Evolutionary conservation across 2,797 vertebrate species (phyloP).

Genomic region (Lagocephalus sceleratus): DNA sequence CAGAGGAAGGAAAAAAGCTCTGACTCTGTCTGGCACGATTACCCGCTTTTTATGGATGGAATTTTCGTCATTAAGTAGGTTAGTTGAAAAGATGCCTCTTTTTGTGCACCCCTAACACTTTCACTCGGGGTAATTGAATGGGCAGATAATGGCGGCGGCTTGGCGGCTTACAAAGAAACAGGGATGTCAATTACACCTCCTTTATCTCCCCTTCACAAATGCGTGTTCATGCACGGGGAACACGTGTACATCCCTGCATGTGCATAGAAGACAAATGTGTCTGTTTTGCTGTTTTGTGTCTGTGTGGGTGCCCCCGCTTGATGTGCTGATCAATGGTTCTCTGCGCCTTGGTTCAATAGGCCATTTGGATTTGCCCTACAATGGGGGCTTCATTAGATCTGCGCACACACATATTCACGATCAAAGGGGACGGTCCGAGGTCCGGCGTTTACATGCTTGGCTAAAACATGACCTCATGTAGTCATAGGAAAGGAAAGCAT

Average conservation of each 20-base stretch:
- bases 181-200: slow-evolving; percentile 49
- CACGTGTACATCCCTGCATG: slow-evolving; percentile 3
- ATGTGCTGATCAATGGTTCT: slow-evolving; percentile 66
- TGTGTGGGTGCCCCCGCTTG: slow-evolving; percentile 44
- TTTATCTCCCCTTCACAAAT: slow-evolving; percentile 37
- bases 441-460: slow-evolving; percentile 3
- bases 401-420: slow-evolving; percentile 2
- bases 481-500: not conserved
- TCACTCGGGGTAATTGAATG: slow-evolving; percentile 47
- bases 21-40: slow-evolving; percentile 27
- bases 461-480: slow-evolving; percentile 6
- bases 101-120: slow-evolving; percentile 24
- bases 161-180: slow-evolving; percentile 44
- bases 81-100: slow-evolving; percentile 21
- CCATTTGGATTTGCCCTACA: slow-evolving; percentile 56
- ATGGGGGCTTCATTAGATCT: slow-evolving; percentile 62
- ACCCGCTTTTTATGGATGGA: slow-evolving; percentile 19
- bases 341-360: slow-evolving; percentile 62
- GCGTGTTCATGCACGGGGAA: not conserved
- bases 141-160: slow-evolving; percentile 33
- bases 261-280: slow-evolving; percentile 7
- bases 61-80: slow-evolving; percentile 20
- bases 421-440: slow-evolving; percentile 30
- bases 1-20: slow-evolving; percentile 31
- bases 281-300: slow-evolving; percentile 15